These are phyloP conservation scores for Drosophila mayaguana DNA, from an alignment of 2,888 invertebrate species.

Conservation along the genomic window DNA sequence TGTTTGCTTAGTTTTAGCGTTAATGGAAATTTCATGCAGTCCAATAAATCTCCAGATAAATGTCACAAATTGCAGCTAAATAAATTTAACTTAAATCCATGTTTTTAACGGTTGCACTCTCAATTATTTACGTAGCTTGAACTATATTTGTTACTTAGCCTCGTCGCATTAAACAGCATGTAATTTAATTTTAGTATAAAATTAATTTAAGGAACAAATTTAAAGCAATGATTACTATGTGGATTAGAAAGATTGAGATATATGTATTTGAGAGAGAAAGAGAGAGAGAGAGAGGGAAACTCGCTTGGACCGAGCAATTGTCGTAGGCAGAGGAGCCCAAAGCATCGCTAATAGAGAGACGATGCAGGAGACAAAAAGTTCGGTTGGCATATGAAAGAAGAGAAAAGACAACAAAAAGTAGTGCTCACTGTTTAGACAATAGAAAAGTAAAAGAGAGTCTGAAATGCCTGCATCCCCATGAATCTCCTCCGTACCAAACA, in stretches of 20 bases:
- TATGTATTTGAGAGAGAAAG: too few relatives aligned
- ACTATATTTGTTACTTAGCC: neutral
- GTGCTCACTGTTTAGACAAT: too few relatives aligned
- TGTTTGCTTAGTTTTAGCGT: conserved; percentile 65
- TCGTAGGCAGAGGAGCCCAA: neutral
- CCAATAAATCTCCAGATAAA: conserved; percentile 66
- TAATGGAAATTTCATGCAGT: conserved; percentile 77
- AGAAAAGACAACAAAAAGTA: too few relatives aligned
- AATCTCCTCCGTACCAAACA: too few relatives aligned
- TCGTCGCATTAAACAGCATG: neutral
- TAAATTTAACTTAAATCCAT: conserved; percentile 47
- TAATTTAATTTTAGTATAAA: neutral
- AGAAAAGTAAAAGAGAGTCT: too few relatives aligned
- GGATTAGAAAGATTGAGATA: too few relatives aligned
- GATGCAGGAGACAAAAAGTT: neutral
- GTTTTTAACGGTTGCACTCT: neutral
- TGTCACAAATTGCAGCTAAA: conserved; percentile 31
- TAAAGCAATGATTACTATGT: neutral
- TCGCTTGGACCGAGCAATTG: too few relatives aligned
- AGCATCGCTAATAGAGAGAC: neutral
- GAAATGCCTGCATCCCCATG: too few relatives aligned
- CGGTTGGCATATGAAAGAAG: too few relatives aligned
- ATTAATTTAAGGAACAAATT: neutral
- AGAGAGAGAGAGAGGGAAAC: too few relatives aligned
- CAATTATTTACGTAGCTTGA: neutral